Percentiles rank a stretch among this genome's conserved stretches.
phyloP scores from a whole-genome alignment of 2,113 vertebrate genomes.

The Noturus placidus region DNA sequence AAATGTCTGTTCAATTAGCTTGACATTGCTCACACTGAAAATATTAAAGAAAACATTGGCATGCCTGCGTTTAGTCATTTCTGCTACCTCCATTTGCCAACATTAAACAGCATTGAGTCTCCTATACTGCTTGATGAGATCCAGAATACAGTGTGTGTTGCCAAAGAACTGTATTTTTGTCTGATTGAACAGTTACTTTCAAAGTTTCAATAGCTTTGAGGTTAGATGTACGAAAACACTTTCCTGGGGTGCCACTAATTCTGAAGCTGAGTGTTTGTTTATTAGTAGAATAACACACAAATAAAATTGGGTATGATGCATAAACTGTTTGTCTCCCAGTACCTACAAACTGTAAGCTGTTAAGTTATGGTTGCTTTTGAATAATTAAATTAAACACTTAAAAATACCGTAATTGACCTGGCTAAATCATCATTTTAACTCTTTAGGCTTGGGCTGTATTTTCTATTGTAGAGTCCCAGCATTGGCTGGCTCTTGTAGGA shows the following conservation, averaged over 20 bases:
- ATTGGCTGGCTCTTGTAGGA: conserved; percentile 15
- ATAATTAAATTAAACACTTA: neutral
- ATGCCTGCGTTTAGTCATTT: neutral
- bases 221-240: neutral
- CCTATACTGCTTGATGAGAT: neutral
- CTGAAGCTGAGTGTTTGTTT: neutral
- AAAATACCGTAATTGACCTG: neutral
- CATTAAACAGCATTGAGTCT: neutral
- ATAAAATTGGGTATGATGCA: neutral
- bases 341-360: neutral
- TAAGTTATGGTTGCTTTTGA: neutral
- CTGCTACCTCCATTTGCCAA: neutral
- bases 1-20: neutral
- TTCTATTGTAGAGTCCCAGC: conserved; percentile 6
- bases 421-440: neutral
- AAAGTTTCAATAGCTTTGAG: neutral
- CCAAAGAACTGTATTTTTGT: neutral
- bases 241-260: neutral
- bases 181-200: neutral
- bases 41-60: neutral
- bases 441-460: neutral
- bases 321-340: neutral
- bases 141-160: neutral
- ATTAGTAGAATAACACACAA: neutral
- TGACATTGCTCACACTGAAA: neutral